Percentiles rank a stretch among this genome's conserved stretches.
Conservation (phyloP, 1,140 invertebrate genomes). For the Bombus polaris region DNA sequence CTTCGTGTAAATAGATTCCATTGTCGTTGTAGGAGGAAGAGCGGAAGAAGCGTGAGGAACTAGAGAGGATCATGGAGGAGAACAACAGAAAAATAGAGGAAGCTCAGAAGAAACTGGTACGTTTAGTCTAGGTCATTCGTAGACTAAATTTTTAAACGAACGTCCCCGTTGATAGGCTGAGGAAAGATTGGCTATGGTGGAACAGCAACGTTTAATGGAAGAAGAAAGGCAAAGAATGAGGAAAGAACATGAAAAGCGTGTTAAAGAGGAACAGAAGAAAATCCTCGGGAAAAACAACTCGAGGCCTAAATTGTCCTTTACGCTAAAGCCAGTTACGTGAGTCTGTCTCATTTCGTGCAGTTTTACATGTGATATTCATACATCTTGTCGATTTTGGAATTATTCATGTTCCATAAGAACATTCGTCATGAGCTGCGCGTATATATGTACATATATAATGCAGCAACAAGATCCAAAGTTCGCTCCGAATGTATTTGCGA, state of each 20-base stretch:
- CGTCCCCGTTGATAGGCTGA: constrained; percentile 88
- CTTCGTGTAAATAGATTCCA: constrained; percentile 76
- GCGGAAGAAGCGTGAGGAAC: constrained; percentile 95
- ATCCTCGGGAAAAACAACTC: constrained; percentile 99
- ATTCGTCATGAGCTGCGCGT: constrained; percentile 27
- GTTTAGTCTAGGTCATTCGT: constrained; percentile 52
- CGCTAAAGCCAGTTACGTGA: constrained; percentile 91
- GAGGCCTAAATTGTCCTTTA: constrained; percentile 96
- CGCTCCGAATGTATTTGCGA: constrained; percentile 57
- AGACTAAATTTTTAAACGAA: too few species aligned
- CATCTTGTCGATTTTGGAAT: constrained; percentile 70
- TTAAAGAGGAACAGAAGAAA: constrained; percentile 97
- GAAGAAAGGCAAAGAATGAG: constrained; percentile 96
- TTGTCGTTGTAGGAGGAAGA: constrained; percentile 94
- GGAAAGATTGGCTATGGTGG: constrained; percentile 97
- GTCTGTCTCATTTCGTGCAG: constrained; percentile 78
- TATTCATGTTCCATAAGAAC: constrained; percentile 52
- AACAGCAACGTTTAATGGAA: constrained; percentile 97
- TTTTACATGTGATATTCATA: constrained; percentile 79
- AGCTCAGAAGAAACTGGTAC: constrained; percentile 97
- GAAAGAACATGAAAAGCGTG: constrained; percentile 95
- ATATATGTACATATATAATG: constrained; percentile 35
- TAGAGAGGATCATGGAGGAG: constrained; percentile 98
- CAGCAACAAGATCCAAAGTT: constrained; percentile 58
- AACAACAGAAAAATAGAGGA: constrained; percentile 99